A percentile compares a stretch with the other conserved stretches of the same genome.
Conservation (phyloP, 2,888 invertebrate genomes). For the Eledona agricola region DNA sequence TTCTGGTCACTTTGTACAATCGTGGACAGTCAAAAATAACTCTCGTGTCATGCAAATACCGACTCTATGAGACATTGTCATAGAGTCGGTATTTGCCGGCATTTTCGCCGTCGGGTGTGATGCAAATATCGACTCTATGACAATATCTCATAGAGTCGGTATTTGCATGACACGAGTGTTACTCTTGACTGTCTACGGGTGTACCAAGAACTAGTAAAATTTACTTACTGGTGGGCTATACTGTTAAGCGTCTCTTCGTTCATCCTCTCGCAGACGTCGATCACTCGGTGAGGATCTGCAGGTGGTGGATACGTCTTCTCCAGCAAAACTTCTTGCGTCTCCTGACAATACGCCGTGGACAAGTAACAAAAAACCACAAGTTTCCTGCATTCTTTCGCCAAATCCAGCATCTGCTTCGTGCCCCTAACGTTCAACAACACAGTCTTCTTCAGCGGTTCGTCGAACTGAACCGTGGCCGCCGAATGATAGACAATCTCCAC, state of each 20-base stretch:
- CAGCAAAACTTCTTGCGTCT: conserved; percentile 78
- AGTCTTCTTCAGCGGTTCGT: conserved; percentile 87
- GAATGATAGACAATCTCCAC: conserved; percentile 85
- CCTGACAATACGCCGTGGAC: conserved; percentile 90
- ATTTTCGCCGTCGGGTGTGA: no score
- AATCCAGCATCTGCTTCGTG: conserved; percentile 82
- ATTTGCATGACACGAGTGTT: no score
- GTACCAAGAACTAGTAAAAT: conserved; percentile 39
- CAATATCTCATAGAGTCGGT: no score
- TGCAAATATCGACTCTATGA: no score
- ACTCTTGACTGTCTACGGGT: no score
- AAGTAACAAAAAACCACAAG: conserved; percentile 81
- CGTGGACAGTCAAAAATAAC: no score
- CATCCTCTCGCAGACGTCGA: conserved; percentile 78
- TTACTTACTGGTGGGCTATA: conserved; percentile 67
- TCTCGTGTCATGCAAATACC: no score
- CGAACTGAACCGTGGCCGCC: conserved; percentile 80
- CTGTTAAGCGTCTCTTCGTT: conserved; percentile 71
- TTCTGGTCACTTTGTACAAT: conserved; percentile 9
- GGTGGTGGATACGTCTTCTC: conserved; percentile 86
- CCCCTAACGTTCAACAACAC: conserved; percentile 91
- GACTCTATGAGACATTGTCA: no score
- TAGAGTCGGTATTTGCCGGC: no score
- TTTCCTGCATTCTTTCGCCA: conserved; percentile 79
- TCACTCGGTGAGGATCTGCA: conserved; percentile 74